Conservation (phyloP, 2,797 vertebrate species). For the Sphaeramia orbicularis region DNA sequence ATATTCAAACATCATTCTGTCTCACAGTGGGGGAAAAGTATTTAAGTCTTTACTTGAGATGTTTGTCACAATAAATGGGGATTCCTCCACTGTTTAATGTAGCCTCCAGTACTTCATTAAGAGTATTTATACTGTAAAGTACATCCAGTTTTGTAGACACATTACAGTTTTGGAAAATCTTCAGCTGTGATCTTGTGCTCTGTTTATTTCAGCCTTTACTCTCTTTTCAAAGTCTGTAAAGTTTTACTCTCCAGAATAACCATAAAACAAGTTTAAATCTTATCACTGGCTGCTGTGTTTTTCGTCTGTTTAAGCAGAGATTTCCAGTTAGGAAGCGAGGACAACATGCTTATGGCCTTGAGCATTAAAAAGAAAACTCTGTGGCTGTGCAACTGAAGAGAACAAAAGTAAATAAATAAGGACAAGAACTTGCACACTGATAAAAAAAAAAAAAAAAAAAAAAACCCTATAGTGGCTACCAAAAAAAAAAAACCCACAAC, state of each 20-base stretch:
- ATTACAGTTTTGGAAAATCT: slow-evolving; percentile 13
- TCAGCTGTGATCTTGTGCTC: not conserved
- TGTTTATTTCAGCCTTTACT: not conserved
- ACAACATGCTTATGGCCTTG: too few relatives aligned
- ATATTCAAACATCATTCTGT: not conserved
- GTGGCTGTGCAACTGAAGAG: not conserved
- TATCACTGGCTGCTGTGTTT: too few relatives aligned
- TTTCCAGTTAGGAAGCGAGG: too few relatives aligned
- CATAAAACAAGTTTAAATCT: not conserved
- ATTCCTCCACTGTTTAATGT: slow-evolving; percentile 21
- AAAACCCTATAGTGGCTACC: not conserved
- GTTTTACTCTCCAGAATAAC: slow-evolving; percentile 6
- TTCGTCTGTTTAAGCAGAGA: too few relatives aligned
- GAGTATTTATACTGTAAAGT: slow-evolving; percentile 8
- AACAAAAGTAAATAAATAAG: not conserved
- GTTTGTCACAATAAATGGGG: slow-evolving; percentile 22
- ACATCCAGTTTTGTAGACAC: slow-evolving; percentile 18
- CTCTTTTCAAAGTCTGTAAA: not conserved
- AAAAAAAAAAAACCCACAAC: slow-evolving; percentile 13
- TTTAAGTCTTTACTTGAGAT: not conserved
- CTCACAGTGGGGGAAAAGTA: slow-evolving; percentile 9
- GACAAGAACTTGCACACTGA: not conserved
- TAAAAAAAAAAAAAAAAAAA: not conserved
- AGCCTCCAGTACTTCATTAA: slow-evolving; percentile 8
- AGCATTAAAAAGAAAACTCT: not conserved